Percentiles rank a stretch among this genome's conserved stretches.
Conservation (phyloP, 2,113 vertebrate genomes). For the Ascaphus truei region DNA sequence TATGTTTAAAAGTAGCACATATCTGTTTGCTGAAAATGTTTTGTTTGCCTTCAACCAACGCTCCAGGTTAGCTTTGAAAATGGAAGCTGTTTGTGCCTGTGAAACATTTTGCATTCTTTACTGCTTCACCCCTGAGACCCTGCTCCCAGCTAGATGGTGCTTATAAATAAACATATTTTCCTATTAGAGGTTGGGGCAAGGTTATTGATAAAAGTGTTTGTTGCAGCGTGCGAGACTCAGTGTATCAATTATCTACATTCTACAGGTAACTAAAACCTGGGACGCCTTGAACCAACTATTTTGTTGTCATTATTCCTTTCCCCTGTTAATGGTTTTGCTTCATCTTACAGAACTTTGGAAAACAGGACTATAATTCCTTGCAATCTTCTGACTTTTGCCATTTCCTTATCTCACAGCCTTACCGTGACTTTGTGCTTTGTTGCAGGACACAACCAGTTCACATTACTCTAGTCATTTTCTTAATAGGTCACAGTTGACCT, state of each 20-base stretch:
- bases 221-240: background rate
- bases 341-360: background rate
- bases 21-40: background rate
- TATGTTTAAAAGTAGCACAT: background rate
- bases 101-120: background rate
- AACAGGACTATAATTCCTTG: background rate
- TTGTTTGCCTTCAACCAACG: background rate
- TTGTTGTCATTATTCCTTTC: background rate
- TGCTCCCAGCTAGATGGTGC: constrained; percentile 1
- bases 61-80: background rate
- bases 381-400: background rate
- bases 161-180: constrained; percentile 17
- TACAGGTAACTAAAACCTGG: background rate
- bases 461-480: background rate
- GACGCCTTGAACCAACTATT: constrained; percentile 5
- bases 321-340: constrained; percentile 6
- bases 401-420: constrained; percentile 11
- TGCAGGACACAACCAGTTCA: background rate
- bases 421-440: background rate
- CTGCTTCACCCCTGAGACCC: background rate
- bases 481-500: constrained; percentile 18
- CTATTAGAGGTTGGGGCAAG: background rate
- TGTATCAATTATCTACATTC: background rate
- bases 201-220: background rate
- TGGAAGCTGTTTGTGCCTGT: background rate